Evolutionary conservation across 1,140 invertebrate genomes (phyloP).

Genomic region (Elymnias hypermnestra): DNA sequence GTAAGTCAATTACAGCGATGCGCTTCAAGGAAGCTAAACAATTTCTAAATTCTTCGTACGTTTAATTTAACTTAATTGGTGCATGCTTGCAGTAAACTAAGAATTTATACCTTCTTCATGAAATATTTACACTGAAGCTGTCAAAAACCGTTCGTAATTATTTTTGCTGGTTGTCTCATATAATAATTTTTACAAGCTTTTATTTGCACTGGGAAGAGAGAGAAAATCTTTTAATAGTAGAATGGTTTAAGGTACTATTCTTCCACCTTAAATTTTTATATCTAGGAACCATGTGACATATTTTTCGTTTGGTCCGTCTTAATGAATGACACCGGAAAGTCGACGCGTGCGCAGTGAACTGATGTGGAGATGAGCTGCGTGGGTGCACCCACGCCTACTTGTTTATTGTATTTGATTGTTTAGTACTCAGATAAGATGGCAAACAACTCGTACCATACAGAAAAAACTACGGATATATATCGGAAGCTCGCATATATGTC

Average conservation of each 20-base stretch:
- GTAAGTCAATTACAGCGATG: slow-evolving; percentile 71
- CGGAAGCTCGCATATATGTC: no score
- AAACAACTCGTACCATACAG: no score
- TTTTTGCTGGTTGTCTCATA: no score
- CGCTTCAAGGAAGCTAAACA: slow-evolving; percentile 72
- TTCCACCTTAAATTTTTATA: no score
- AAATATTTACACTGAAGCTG: slow-evolving; percentile 3
- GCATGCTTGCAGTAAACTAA: slow-evolving; percentile 31
- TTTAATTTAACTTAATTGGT: slow-evolving; percentile 74
- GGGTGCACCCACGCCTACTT: slow-evolving; percentile 54
- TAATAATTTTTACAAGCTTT: no score
- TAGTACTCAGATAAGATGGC: no score
- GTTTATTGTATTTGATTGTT: slow-evolving; percentile 46
- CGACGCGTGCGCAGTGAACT: slow-evolving; percentile 57
- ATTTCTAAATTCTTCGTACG: slow-evolving; percentile 75
- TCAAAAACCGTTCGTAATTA: not conserved
- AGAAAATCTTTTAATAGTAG: no score
- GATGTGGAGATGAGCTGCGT: slow-evolving; percentile 60
- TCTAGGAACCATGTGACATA: slow-evolving; percentile 3
- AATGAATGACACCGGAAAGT: slow-evolving; percentile 58
- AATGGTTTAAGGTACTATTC: no score
- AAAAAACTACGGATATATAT: no score
- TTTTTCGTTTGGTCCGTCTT: slow-evolving; percentile 17
- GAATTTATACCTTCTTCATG: slow-evolving; percentile 15
- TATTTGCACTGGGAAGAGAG: no score